Base-by-base conservation (phyloP, 2,113 vertebrate species). In the Arenaria interpres region DNA sequence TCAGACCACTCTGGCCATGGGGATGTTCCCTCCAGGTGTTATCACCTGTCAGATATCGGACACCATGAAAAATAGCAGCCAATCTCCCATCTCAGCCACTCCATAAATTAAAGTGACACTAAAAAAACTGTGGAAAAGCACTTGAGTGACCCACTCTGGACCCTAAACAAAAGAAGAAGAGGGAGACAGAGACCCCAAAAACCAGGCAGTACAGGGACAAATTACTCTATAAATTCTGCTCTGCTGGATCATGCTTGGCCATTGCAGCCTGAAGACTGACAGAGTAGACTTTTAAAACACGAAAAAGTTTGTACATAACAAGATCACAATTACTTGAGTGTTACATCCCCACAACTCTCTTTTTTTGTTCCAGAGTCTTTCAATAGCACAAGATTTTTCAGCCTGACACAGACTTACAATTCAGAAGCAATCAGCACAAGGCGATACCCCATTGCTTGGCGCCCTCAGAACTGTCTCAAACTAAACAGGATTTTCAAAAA, bases 331-430 rank as follows among this genome's bases (percentile, higher is more conserved):
- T 79, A 27, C 23, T 41, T 72, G 30, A 80, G 23, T 7, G 8
- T 45, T 81, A 71, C 13, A 71, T n/a, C 46, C 23, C 32, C 50
- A 39, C 1, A 1, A 33, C 41, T 46, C 27, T 51, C 7, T 71
- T 39, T 50, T 74, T 63, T 35, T 35, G 20, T 77, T 90, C 21
- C 32, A 39, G 7, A 48, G 46, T 45, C 32, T 71, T 90, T 76
- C 37, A 92, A 80, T 6, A 89, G 35, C 15, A 77, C 14, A 46
- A 39, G 37, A 22, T 45, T 91, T 79, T 82, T 56, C 10, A 96
- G 41, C 5, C 50, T 3, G 3, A 48, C 22, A 25, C 0, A 0
- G 25, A 30, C 50, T 84, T 33, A 88, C 50, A 64, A 28, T 1
- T 27, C 35, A 88, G 32, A 17, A 79, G 50, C 28, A 45, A 53